These are phyloP conservation scores for Apamea epomidion DNA, from an alignment of 2,888 invertebrate genomes.

Conservation along the genomic window DNA sequence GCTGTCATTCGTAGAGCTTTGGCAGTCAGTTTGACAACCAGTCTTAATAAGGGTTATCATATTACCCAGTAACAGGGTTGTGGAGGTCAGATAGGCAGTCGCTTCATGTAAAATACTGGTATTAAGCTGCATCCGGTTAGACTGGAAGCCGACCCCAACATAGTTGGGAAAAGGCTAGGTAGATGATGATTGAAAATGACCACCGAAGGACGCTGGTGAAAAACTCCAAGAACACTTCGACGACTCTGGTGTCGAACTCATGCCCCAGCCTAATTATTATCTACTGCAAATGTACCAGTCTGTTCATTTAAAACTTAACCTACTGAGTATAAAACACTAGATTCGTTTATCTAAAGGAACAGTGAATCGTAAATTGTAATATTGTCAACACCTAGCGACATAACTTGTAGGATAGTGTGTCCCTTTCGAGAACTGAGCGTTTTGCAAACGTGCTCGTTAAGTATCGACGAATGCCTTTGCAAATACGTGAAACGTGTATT, in stretches of 20 bases:
- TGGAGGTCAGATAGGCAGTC: too few species aligned
- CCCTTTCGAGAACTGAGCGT: slow-evolving; percentile 15
- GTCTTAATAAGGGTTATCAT: too few species aligned
- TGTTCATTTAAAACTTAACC: not conserved
- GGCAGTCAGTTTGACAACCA: too few species aligned
- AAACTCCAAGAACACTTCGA: not conserved
- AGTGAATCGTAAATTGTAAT: slow-evolving; percentile 44
- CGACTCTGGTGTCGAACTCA: not conserved
- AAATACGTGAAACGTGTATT: not conserved
- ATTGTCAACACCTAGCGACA: slow-evolving; percentile 33
- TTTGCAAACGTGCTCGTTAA: slow-evolving; percentile 27
- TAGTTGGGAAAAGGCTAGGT: too few species aligned
- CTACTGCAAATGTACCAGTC: not conserved
- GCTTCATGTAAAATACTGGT: too few species aligned
- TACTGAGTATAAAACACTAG: not conserved
- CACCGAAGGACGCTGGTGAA: too few species aligned
- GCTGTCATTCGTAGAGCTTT: too few species aligned
- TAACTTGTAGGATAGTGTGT: slow-evolving; percentile 23
- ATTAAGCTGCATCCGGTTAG: too few species aligned
- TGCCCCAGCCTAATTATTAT: not conserved
- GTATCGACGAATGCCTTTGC: slow-evolving; percentile 3
- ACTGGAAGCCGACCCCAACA: too few species aligned
- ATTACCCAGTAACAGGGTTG: too few species aligned
- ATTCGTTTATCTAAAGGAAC: slow-evolving; percentile 16
- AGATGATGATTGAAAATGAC: too few species aligned